Conservation (phyloP, 2,113 vertebrate genomes). For the Aphelocoma coerulescens region DNA sequence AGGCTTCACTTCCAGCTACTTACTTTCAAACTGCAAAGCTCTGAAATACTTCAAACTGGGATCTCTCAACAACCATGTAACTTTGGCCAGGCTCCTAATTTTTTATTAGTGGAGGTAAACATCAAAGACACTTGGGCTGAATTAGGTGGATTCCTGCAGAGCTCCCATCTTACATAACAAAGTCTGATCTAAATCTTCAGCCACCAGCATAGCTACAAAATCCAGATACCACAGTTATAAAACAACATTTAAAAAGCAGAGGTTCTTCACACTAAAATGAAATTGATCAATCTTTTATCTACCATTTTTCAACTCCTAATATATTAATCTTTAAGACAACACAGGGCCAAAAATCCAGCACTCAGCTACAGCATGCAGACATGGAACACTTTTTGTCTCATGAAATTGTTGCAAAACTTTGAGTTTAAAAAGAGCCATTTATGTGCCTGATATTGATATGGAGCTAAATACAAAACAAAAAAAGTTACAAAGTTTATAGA, state of each 20-base stretch:
- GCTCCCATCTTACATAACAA: slow-evolving; percentile 38
- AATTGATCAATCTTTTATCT: background rate
- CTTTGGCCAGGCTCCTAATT: slow-evolving; percentile 34
- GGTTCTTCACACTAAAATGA: background rate
- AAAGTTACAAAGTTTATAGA: background rate
- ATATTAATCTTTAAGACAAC: background rate
- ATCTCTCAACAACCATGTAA: slow-evolving; percentile 1
- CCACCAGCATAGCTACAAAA: background rate
- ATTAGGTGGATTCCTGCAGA: slow-evolving; percentile 51
- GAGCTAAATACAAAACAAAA: background rate
- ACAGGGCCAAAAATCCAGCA: background rate
- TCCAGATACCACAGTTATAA: background rate
- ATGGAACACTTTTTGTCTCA: background rate
- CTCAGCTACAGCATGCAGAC: background rate
- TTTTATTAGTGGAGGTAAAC: slow-evolving; percentile 53
- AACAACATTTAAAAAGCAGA: background rate
- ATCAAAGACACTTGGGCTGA: slow-evolving; percentile 29
- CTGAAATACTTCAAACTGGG: slow-evolving; percentile 25
- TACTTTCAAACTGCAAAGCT: background rate
- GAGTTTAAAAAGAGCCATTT: background rate
- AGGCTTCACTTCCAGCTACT: background rate
- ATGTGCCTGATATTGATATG: background rate
- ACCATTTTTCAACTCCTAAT: background rate
- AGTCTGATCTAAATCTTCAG: slow-evolving; percentile 35
- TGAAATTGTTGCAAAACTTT: background rate